Percentiles rank a stretch among this genome's conserved stretches.
Conservation (phyloP, 1,140 invertebrate genomes). For the Probaryconus sp. region DNA sequence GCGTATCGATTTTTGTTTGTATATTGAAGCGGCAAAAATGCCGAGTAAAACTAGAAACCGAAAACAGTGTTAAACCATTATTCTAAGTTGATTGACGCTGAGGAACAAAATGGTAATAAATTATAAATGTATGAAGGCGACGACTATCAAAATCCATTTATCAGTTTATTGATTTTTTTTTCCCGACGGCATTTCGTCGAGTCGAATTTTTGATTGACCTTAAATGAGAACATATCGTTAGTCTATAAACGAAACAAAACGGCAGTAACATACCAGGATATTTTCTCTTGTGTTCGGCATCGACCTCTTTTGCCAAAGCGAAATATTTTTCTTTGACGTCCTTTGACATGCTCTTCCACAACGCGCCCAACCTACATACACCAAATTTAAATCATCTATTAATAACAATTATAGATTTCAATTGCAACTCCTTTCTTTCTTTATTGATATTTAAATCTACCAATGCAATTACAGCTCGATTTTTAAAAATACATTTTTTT, state of each 20-base stretch:
- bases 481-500: too few species aligned
- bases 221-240: slow-evolving; percentile 19
- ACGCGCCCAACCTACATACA: slow-evolving; percentile 74
- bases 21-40: slow-evolving; percentile 64
- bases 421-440: background rate
- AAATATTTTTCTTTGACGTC: slow-evolving; percentile 81
- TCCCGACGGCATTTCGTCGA: too few species aligned
- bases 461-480: too few species aligned
- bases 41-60: slow-evolving; percentile 53
- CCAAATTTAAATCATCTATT: slow-evolving; percentile 45
- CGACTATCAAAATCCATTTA: too few species aligned
- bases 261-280: slow-evolving; percentile 79
- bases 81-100: slow-evolving; percentile 33
- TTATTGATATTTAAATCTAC: too few species aligned
- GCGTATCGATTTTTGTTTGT: slow-evolving; percentile 65
- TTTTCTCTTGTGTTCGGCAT: slow-evolving; percentile 82
- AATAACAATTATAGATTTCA: slow-evolving; percentile 23
- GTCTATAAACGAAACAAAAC: slow-evolving; percentile 11
- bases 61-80: slow-evolving; percentile 48
- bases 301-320: slow-evolving; percentile 79
- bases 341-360: slow-evolving; percentile 80
- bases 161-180: too few species aligned
- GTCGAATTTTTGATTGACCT: too few species aligned
- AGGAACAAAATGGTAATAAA: too few species aligned
- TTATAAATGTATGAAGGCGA: too few species aligned